Evolutionary conservation across 1,140 invertebrate genomes (phyloP).

Genomic region (Mizuhopecten yessoensis): DNA sequence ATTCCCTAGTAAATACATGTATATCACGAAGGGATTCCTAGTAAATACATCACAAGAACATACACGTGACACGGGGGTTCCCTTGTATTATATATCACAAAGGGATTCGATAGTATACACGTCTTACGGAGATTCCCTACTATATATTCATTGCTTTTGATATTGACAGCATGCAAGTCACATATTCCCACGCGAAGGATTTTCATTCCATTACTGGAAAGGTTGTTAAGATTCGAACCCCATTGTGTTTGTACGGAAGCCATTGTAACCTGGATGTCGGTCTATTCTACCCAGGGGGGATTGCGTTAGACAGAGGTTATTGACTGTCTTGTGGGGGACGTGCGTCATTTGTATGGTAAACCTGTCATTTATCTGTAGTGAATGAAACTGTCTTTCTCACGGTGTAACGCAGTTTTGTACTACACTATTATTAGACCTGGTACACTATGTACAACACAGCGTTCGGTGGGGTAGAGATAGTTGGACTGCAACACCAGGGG

Average conservation of each 20-base stretch:
- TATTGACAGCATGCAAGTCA: not conserved
- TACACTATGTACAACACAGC: not conserved
- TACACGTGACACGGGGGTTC: too few species aligned
- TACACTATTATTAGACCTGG: not conserved
- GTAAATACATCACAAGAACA: too few species aligned
- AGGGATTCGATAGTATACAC: too few species aligned
- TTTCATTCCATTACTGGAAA: not conserved
- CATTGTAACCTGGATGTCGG: not conserved
- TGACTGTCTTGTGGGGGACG: not conserved
- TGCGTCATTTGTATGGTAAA: not conserved
- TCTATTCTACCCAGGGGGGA: not conserved
- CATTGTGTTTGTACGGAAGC: not conserved
- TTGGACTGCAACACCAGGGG: not conserved
- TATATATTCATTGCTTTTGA: not conserved
- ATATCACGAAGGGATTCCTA: too few species aligned
- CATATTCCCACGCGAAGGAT: not conserved
- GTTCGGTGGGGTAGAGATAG: not conserved
- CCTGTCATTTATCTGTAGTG: not conserved
- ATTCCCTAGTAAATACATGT: too few species aligned
- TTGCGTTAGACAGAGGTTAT: not conserved
- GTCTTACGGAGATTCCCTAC: too few species aligned
- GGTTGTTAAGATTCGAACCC: not conserved
- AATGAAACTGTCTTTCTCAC: conserved; percentile 16
- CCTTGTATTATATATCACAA: too few species aligned
- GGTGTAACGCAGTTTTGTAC: not conserved